These are phyloP conservation scores for Aradus depressus DNA, from an alignment of 2,888 invertebrate species.

Conservation along the genomic window DNA sequence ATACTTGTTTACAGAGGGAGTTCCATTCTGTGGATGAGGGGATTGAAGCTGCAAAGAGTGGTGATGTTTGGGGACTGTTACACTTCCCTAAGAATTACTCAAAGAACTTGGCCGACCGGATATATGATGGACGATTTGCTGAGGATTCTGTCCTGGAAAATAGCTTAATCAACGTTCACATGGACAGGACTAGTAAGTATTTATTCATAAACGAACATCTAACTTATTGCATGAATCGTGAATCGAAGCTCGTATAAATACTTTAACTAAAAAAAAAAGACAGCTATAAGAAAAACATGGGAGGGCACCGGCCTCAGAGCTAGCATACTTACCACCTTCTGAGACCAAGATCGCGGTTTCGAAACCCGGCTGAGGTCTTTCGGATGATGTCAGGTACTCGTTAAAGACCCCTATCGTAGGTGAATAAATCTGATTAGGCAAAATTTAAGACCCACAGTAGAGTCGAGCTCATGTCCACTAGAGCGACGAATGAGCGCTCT, in stretches of 20 bases:
- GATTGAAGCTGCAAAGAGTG: slow-evolving; percentile 38
- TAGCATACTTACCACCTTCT: slow-evolving; percentile 27
- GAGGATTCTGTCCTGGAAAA: slow-evolving; percentile 34
- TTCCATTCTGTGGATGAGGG: slow-evolving; percentile 41
- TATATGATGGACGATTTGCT: slow-evolving; percentile 44
- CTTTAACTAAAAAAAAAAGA: neutral
- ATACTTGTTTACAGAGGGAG: slow-evolving; percentile 9
- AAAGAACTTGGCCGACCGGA: slow-evolving; percentile 37
- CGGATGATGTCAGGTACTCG: too few species aligned
- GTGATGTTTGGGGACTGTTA: slow-evolving; percentile 28
- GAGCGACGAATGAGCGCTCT: too few species aligned
- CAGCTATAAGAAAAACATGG: neutral
- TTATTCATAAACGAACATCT: neutral
- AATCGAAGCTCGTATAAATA: too few species aligned
- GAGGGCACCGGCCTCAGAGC: slow-evolving; percentile 34
- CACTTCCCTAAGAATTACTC: slow-evolving; percentile 29
- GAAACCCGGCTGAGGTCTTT: too few species aligned
- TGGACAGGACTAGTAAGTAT: slow-evolving; percentile 62
- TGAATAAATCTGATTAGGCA: too few species aligned
- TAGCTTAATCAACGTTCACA: slow-evolving; percentile 54
- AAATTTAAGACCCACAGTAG: too few species aligned
- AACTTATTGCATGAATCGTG: neutral
- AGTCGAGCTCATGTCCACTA: too few species aligned
- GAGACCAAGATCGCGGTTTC: too few species aligned
- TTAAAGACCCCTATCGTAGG: too few species aligned